Evolutionary conservation across 2,888 invertebrate species (phyloP).

Genomic region (Hanleya hanleyi): DNA sequence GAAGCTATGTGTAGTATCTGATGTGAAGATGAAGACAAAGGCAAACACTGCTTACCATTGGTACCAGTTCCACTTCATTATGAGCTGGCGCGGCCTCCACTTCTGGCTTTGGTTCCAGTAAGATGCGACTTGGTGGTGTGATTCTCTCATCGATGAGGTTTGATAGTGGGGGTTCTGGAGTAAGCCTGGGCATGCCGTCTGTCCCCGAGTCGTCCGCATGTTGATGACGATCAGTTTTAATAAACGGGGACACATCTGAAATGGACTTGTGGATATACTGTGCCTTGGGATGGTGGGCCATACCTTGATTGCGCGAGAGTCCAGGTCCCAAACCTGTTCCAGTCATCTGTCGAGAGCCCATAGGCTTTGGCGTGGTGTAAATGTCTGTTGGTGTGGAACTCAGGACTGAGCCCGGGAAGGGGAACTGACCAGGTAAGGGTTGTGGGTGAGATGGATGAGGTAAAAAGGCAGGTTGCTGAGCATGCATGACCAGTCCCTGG

Average conservation of each 20-base stretch:
- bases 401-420: not conserved
- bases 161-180: no score
- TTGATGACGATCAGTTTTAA: not conserved
- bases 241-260: not conserved
- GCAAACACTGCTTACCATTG: not conserved
- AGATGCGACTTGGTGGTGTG: no score
- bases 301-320: not conserved
- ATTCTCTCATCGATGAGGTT: no score
- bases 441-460: not conserved
- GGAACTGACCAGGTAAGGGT: not conserved
- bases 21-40: no score
- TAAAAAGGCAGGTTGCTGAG: not conserved
- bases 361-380: no score
- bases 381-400: not conserved
- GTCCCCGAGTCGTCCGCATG: not conserved
- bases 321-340: not conserved
- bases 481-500: not conserved
- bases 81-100: not conserved
- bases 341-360: not conserved
- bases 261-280: not conserved
- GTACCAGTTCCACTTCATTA: not conserved
- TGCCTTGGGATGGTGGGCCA: not conserved
- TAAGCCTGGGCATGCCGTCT: slow-evolving; percentile 1
- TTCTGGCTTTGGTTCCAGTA: not conserved
- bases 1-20: no score